phyloP scores from a whole-genome alignment of 2,888 invertebrate genomes.

The Cheilosia impressa region DNA sequence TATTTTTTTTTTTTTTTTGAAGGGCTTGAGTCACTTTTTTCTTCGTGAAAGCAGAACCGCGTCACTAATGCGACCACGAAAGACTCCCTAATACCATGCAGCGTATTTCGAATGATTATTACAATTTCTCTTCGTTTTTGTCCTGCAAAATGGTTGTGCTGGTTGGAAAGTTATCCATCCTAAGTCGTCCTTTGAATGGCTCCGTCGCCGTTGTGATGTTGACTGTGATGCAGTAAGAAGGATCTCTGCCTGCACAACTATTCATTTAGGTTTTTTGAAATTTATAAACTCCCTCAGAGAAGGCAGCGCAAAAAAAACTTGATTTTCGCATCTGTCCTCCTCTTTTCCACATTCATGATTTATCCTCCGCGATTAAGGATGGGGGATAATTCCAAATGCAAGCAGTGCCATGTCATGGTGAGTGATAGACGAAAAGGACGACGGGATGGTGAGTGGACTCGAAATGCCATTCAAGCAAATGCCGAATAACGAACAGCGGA shows the following conservation, averaged over 20 bases:
- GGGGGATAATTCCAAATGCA: conserved; percentile 58
- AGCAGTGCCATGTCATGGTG: conserved; percentile 49
- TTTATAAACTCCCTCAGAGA: conserved; percentile 46
- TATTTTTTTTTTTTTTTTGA: conserved; percentile 18
- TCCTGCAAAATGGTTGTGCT: conserved; percentile 39
- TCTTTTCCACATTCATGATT: conserved; percentile 52
- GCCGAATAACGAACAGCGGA: conserved; percentile 28
- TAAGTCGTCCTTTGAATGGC: conserved; percentile 50
- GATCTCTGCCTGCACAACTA: conserved; percentile 57
- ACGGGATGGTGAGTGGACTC: conserved; percentile 7
- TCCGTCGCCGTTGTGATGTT: conserved; percentile 18
- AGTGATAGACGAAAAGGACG: conserved; percentile 26
- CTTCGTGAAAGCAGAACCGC: conserved; percentile 52
- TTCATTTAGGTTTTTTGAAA: conserved; percentile 64
- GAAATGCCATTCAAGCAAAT: conserved; percentile 58
- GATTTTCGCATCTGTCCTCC: conserved; percentile 36
- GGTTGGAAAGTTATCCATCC: conserved; percentile 49
- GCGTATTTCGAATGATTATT: conserved; percentile 73
- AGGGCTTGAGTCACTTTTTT: conserved; percentile 47
- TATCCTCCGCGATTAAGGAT: conserved; percentile 42
- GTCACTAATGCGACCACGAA: conserved; percentile 68
- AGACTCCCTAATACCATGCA: conserved; percentile 61
- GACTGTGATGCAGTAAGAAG: conserved; percentile 62
- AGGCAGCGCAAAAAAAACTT: background rate
- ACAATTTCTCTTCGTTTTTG: conserved; percentile 49